Percentiles rank a stretch among this genome's conserved stretches.
Conservation (phyloP, 92 coral and sea anemone species). For the Plumapathes pennacea region DNA sequence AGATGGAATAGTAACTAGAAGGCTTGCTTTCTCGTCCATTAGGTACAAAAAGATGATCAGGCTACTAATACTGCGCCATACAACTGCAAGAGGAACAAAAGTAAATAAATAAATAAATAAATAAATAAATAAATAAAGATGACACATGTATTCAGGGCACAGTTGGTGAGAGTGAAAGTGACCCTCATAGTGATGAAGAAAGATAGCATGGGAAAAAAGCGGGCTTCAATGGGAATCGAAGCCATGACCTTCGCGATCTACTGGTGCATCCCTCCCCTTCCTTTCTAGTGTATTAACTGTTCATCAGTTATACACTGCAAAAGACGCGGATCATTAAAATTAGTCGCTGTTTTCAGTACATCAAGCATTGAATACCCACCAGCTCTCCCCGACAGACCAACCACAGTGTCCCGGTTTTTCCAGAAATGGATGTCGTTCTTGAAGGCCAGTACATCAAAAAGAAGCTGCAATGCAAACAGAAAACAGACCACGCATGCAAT, state of each 20-base stretch:
- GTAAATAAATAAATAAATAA: not conserved
- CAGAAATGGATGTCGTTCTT: slow-evolving; percentile 93
- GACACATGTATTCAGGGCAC: not conserved
- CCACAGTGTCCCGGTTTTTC: slow-evolving; percentile 82
- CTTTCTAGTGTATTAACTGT: too few species aligned
- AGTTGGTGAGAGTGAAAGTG: not conserved
- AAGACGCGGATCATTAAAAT: too few species aligned
- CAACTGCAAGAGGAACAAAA: slow-evolving; percentile 27
- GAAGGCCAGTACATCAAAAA: slow-evolving; percentile 96
- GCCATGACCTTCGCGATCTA: too few species aligned
- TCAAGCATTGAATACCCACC: too few species aligned
- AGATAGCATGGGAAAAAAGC: too few species aligned
- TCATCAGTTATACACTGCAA: too few species aligned
- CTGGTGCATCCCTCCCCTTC: too few species aligned
- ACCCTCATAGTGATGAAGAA: too few species aligned
- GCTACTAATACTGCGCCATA: slow-evolving; percentile 86
- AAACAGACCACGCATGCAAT: too few species aligned
- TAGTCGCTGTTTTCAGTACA: too few species aligned
- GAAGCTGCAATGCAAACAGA: slow-evolving; percentile 40
- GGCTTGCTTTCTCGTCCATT: slow-evolving; percentile 80
- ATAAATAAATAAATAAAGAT: not conserved
- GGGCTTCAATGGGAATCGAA: too few species aligned
- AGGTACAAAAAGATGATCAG: slow-evolving; percentile 67
- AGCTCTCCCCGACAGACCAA: slow-evolving; percentile 93
- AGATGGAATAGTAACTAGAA: slow-evolving; percentile 70